These are phyloP conservation scores for Leguminivora glycinivorella DNA, from an alignment of 1,140 invertebrate species.

Conservation along the genomic window DNA sequence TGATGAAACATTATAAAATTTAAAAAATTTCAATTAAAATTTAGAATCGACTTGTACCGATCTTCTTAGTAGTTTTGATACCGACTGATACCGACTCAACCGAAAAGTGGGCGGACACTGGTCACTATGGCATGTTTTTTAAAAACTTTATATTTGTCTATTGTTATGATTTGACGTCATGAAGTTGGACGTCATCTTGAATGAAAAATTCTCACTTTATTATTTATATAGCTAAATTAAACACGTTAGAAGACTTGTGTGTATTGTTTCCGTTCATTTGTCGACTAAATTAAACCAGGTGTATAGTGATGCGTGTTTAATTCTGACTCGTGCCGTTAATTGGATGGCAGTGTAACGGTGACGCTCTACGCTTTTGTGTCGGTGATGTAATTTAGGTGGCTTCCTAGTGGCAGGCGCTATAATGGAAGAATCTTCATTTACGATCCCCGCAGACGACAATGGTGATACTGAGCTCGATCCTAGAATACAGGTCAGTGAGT, in stretches of 20 bases:
- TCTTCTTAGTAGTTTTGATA: too few relatives aligned
- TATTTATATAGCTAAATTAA: slow-evolving; percentile 62
- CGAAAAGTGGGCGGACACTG: slow-evolving; percentile 16
- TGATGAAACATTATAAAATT: too few relatives aligned
- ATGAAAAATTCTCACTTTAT: slow-evolving; percentile 63
- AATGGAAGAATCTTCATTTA: slow-evolving; percentile 79
- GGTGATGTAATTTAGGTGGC: slow-evolving; percentile 78
- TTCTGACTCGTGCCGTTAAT: slow-evolving; percentile 34
- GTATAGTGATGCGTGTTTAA: slow-evolving; percentile 42
- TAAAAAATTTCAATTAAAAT: too few relatives aligned
- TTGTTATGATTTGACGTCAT: slow-evolving; percentile 72
- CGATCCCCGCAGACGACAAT: slow-evolving; percentile 77
- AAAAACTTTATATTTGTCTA: slow-evolving; percentile 51
- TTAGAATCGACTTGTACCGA: too few relatives aligned
- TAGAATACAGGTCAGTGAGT: slow-evolving; percentile 80
- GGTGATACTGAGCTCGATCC: slow-evolving; percentile 79
- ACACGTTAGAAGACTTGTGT: slow-evolving; percentile 43
- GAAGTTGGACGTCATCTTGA: slow-evolving; percentile 72
- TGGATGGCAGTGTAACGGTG: slow-evolving; percentile 51
- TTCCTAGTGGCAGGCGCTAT: slow-evolving; percentile 67
- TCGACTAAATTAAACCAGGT: slow-evolving; percentile 39
- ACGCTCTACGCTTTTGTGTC: slow-evolving; percentile 68
- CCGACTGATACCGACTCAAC: neutral
- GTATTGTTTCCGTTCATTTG: slow-evolving; percentile 38
- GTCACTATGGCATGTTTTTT: slow-evolving; percentile 14